Evolutionary conservation across 1,140 invertebrate genomes (phyloP).

Genomic region (Paralvinella palmiformis): DNA sequence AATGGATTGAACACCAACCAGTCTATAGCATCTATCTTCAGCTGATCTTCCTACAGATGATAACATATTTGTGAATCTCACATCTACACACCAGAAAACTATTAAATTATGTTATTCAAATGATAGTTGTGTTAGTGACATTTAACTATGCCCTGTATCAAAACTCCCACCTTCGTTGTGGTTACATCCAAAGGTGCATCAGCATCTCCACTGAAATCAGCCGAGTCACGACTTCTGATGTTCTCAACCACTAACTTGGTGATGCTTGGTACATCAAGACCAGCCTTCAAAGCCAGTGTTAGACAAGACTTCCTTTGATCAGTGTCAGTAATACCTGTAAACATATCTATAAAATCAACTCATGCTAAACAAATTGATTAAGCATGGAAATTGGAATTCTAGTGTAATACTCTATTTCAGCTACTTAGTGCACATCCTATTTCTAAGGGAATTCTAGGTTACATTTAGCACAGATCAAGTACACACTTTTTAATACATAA

Average conservation of each 20-base stretch:
- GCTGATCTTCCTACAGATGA: constrained; percentile 61
- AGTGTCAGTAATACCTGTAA: constrained; percentile 56
- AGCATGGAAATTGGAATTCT: too few species aligned
- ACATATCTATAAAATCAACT: neutral
- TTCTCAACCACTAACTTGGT: constrained; percentile 77
- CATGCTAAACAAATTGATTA: too few species aligned
- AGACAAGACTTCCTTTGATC: constrained; percentile 59
- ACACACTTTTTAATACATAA: too few species aligned
- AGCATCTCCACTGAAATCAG: constrained; percentile 22
- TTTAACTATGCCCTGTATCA: too few species aligned
- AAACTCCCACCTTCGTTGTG: constrained; percentile 39
- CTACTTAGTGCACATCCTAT: too few species aligned
- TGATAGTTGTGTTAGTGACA: too few species aligned
- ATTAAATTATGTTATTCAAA: too few species aligned
- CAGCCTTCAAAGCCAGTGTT: constrained; percentile 62
- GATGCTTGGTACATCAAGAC: constrained; percentile 76
- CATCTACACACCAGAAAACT: too few species aligned
- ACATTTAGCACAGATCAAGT: too few species aligned
- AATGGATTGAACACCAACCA: constrained; percentile 76
- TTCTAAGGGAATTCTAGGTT: too few species aligned
- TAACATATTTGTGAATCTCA: too few species aligned
- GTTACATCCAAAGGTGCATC: constrained; percentile 25
- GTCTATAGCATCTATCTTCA: constrained; percentile 77
- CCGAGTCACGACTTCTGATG: constrained; percentile 49
- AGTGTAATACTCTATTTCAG: too few species aligned